A percentile compares a stretch with the other conserved stretches of the same genome.
These are phyloP conservation scores for Phengaris arion DNA, from an alignment of 2,888 invertebrate genomes.

Conservation along the genomic window DNA sequence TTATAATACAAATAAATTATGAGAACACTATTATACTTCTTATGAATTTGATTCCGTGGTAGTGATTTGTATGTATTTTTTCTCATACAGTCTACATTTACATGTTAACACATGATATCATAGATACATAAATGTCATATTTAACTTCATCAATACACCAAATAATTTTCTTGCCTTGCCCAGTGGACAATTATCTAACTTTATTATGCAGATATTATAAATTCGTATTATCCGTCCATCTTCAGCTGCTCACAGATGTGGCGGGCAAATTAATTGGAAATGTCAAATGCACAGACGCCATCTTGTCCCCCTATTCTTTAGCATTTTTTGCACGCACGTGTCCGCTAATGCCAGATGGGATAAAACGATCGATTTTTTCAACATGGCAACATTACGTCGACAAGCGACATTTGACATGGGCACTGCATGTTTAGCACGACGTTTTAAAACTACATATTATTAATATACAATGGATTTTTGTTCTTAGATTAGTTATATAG, in stretches of 20 bases:
- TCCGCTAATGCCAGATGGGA: constrained; percentile 70
- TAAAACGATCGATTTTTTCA: constrained; percentile 52
- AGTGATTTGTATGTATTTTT: too few relatives aligned
- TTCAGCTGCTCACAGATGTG: constrained; percentile 78
- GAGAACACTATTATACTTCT: too few relatives aligned
- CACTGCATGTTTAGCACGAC: constrained; percentile 45
- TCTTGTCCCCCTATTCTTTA: constrained; percentile 65
- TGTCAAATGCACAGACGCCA: constrained; percentile 76
- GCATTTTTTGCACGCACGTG: constrained; percentile 73
- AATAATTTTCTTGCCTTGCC: neutral
- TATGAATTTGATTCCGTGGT: too few relatives aligned
- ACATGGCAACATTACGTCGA: constrained; percentile 49
- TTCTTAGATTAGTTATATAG: too few relatives aligned
- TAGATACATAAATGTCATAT: too few relatives aligned
- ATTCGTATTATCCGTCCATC: constrained; percentile 61
- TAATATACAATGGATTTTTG: too few relatives aligned
- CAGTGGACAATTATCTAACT: constrained; percentile 27
- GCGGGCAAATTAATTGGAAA: constrained; percentile 79
- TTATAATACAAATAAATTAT: too few relatives aligned
- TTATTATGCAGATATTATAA: constrained; percentile 58
- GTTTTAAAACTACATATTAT: constrained; percentile 40
- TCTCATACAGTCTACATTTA: too few relatives aligned
- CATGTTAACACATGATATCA: too few relatives aligned
- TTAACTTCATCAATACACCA: neutral
- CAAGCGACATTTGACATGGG: constrained; percentile 53